Percentiles rank a stretch among this genome's conserved stretches.
Conservation (phyloP, 2,888 invertebrate genomes). For the Parnassius apollo region DNA sequence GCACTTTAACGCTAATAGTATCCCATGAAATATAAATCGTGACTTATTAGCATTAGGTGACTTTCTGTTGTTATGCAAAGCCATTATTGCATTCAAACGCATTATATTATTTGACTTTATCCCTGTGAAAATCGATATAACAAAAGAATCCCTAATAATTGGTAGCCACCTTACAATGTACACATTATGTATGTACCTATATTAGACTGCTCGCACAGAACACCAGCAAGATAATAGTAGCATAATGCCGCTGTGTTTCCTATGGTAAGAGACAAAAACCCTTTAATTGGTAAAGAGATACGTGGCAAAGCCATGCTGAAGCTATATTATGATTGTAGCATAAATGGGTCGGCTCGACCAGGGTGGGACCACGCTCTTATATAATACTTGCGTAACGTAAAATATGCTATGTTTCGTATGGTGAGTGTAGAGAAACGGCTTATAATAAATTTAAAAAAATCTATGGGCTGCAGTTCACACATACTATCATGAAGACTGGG, state of each 20-base stretch:
- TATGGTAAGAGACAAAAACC: too few species aligned
- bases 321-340: too few species aligned
- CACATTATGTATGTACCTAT: too few species aligned
- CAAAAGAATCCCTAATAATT: neutral
- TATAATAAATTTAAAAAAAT: too few species aligned
- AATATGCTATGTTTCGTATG: too few species aligned
- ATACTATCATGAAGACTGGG: neutral
- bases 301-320: too few species aligned
- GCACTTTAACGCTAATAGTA: slow-evolving; percentile 18
- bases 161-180: neutral
- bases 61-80: slow-evolving; percentile 20
- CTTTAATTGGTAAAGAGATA: too few species aligned
- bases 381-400: too few species aligned
- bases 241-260: neutral
- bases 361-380: too few species aligned
- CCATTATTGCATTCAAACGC: slow-evolving; percentile 4
- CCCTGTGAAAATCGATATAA: slow-evolving; percentile 11
- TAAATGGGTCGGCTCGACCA: too few species aligned
- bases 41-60: slow-evolving; percentile 26
- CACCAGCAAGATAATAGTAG: neutral
- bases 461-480: neutral
- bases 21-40: slow-evolving; percentile 21
- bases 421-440: neutral
- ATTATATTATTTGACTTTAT: neutral
- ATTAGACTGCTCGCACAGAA: neutral